Evolutionary conservation across 2,797 vertebrate species (phyloP), one percentile per base, ranked within the genome.

Genomic region (Ctenopoma multispine): DNA sequence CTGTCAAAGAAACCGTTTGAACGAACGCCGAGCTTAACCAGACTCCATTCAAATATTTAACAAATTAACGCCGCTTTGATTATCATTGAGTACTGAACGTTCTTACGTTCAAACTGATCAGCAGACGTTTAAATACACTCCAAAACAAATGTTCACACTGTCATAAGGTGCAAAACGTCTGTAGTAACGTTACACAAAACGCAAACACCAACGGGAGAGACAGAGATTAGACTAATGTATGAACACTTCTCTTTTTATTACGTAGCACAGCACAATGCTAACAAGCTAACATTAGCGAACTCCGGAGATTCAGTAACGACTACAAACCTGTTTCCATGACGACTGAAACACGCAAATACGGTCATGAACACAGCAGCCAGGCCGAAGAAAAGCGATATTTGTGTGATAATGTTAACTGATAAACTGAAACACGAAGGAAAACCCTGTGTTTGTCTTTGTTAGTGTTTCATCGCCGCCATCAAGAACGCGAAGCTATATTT

Each of bases 241-340:
- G 34, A 10, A 7, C 2, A 2, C 24, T 24, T 24, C 2, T 24
- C 24, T 24, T 5, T 31, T 31, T 31, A 31, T 7, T 5, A 31
- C 5, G 4, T 31, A 31, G 29, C 29, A 24, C 24, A 24, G 24
- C 24, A 2, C 13, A 3, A 47, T 0, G 69, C 65, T 57, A 77
- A 5, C 53, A 46, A 7, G 57, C 63, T 69, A 69, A 63, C 1
- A 5, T 9, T 15, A 57, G 34, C 40, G 0, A 2, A 38, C 17
- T 14, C 12, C 2, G 14, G 1, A 0, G 40, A 56, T 12, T 8
- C 23, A 36, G 15, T 3, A 49, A 6, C 20, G 1, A 5, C 1
- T 6, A 72, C 92, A 20, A 76, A 94, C 93, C 93, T 87, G 93
- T 92, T 92, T 95, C 94, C 91, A 94, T 91, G 63, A 70, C 84